Percentiles rank a stretch among this genome's conserved stretches.
Conservation (phyloP, 2,113 vertebrate genomes). For the Eudyptes chrysolophus region DNA sequence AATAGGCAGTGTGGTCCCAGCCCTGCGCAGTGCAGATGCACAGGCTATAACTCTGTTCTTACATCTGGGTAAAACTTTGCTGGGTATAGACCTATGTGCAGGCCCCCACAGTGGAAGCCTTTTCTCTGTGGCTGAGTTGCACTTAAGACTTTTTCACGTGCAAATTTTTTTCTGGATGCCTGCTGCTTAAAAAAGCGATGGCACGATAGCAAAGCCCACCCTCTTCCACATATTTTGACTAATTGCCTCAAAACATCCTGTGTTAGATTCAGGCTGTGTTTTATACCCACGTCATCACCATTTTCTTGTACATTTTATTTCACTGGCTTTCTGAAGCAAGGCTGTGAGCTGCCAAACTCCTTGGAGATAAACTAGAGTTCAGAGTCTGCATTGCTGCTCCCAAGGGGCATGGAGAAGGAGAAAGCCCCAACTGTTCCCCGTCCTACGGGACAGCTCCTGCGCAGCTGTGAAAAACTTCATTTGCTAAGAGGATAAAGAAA, state of each 20-base stretch:
- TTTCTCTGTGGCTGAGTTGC: neutral
- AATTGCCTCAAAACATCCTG: constrained; percentile 25
- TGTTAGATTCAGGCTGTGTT: neutral
- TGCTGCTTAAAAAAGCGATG: neutral
- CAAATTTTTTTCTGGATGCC: neutral
- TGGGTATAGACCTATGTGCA: neutral
- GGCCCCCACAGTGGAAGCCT: neutral
- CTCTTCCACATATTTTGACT: constrained; percentile 1
- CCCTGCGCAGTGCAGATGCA: neutral
- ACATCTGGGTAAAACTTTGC: neutral
- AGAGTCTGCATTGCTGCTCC: neutral
- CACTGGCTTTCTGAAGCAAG: neutral
- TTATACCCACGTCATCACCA: neutral
- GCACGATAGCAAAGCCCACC: neutral
- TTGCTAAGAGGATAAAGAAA: neutral
- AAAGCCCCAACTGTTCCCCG: neutral
- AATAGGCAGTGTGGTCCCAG: neutral
- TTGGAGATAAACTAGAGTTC: neutral
- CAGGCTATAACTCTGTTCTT: fast-evolving
- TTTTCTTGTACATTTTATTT: neutral
- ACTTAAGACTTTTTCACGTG: neutral
- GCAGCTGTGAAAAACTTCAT: neutral
- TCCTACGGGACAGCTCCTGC: neutral
- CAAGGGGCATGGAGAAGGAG: neutral
- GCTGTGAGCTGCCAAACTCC: neutral